Conservation (phyloP, 2,888 invertebrate genomes). For the Dorcus hopei region DNA sequence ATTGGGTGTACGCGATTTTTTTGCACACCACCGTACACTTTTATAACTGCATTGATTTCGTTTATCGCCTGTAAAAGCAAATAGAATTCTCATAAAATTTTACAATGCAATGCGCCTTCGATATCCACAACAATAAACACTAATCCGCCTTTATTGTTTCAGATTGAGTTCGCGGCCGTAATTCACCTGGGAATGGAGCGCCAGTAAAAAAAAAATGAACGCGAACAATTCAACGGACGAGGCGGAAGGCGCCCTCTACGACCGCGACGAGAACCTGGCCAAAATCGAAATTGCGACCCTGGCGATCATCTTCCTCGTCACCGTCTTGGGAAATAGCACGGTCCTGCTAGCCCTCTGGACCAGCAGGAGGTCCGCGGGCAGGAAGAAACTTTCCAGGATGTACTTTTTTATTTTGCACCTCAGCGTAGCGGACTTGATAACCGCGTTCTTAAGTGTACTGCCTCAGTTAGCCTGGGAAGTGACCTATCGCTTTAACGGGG, state of each 20-base stretch:
- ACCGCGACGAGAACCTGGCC: constrained; percentile 57
- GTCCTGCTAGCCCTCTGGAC: constrained; percentile 59
- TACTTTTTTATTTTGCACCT: constrained; percentile 70
- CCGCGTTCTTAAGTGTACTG: constrained; percentile 66
- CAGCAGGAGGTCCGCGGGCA: constrained; percentile 50
- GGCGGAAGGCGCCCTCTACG: constrained; percentile 11
- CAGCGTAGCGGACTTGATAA: constrained; percentile 66
- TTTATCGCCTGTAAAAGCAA: too few species aligned
- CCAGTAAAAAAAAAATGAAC: too few species aligned
- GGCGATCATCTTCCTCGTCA: constrained; percentile 57
- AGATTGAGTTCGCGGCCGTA: too few species aligned
- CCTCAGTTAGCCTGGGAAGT: constrained; percentile 68
- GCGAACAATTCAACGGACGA: too few species aligned
- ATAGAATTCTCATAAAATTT: too few species aligned
- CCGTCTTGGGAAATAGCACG: constrained; percentile 59
- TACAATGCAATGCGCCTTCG: too few species aligned
- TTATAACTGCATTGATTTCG: too few species aligned
- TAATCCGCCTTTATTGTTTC: too few species aligned
- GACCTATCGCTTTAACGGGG: constrained; percentile 58
- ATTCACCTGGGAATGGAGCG: too few species aligned
- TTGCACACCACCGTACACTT: too few species aligned
- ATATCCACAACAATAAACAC: too few species aligned
- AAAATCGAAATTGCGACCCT: constrained; percentile 59
- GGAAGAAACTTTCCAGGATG: constrained; percentile 63
- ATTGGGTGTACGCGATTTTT: too few species aligned